Evolutionary conservation across 2,113 vertebrate genomes (phyloP), one percentile per base, ranked within the genome.

Genomic region (Engystomops pustulosus): DNA sequence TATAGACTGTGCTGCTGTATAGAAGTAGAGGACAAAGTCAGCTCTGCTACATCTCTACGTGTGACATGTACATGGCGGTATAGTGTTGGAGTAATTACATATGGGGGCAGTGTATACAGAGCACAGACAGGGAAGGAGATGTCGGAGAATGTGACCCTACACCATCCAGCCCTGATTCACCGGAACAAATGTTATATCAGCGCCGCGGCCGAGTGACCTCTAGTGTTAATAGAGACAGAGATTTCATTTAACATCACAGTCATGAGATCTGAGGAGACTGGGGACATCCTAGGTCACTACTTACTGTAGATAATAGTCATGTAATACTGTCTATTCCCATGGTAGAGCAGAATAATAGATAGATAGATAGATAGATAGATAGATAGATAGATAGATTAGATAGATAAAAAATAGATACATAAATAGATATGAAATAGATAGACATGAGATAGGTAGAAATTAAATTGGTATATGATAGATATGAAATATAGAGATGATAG

Each of bases 341-440:
- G 68, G 38, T 41, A 6, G 4, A 6, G 36, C 2, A 36, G 30
- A 6, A 4, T 38, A 11, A 53, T n/a, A 76, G 72, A 53, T 53
- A 55, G 30, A 36, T 51, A 76, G 72, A 53, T 27, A 30, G 25
- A 49, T 76, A 55, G 30, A 36, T 51, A 76, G 72, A 53, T 27
- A 30, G 25, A 49, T 76, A 55, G 49, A 53, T 75, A 51, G 69
- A 72, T 72, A 47, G 69, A 72, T n/a, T 72, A 47, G 41, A 72
- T 72, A 72, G 14, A 72, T 47, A 72, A 14, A 72, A n/a, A n/a
- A n/a, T n/a, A n/a, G n/a, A n/a, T n/a, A n/a, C n/a, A n/a, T n/a
- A 72, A 14, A 72, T 72, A 72, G 41, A 72, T 72, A 72, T n/a
- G n/a, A n/a, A n/a, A n/a, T n/a, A n/a, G 30, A 36, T 51, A 76